phyloP scores from a whole-genome alignment of 2,113 vertebrate genomes.

The Trogon melanurus region DNA sequence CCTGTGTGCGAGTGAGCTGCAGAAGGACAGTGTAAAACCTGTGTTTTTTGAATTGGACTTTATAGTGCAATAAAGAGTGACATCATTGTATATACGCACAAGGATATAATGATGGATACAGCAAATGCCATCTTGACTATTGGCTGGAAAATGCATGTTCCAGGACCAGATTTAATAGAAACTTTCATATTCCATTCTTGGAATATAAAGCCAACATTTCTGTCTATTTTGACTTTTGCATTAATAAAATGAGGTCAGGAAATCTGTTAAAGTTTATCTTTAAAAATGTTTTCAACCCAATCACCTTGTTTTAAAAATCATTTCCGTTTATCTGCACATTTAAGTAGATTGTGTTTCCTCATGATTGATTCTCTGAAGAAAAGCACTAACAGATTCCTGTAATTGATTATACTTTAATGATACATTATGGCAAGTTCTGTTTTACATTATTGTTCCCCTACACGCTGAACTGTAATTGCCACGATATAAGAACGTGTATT shows the following conservation, averaged over 20 bases:
- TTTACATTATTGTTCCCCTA: conserved; percentile 42
- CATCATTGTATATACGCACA: conserved; percentile 16
- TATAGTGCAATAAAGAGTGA: neutral
- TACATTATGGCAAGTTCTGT: conserved; percentile 22
- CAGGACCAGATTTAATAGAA: conserved; percentile 12
- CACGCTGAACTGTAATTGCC: neutral
- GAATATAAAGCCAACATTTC: conserved; percentile 1
- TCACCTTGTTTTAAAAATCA: conserved; percentile 59
- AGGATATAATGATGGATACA: neutral
- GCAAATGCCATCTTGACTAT: neutral
- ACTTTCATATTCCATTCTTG: conserved; percentile 30
- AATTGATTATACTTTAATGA: conserved; percentile 52
- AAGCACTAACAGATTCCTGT: conserved; percentile 42
- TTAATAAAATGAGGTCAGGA: conserved; percentile 50
- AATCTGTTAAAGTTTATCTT: conserved; percentile 62
- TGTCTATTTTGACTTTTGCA: conserved; percentile 37
- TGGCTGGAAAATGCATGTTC: neutral
- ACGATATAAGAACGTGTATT: neutral
- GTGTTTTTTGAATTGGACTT: neutral
- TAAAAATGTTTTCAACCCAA: conserved; percentile 31
- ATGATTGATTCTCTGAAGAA: conserved; percentile 31
- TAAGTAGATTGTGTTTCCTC: conserved; percentile 19
- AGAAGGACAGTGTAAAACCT: neutral
- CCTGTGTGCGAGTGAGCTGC: neutral
- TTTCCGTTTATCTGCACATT: conserved; percentile 53